A percentile compares a stretch with the other conserved stretches of the same genome.
phyloP scores from a whole-genome alignment of 2,113 vertebrate genomes.

The Zosterops hypoxanthus region DNA sequence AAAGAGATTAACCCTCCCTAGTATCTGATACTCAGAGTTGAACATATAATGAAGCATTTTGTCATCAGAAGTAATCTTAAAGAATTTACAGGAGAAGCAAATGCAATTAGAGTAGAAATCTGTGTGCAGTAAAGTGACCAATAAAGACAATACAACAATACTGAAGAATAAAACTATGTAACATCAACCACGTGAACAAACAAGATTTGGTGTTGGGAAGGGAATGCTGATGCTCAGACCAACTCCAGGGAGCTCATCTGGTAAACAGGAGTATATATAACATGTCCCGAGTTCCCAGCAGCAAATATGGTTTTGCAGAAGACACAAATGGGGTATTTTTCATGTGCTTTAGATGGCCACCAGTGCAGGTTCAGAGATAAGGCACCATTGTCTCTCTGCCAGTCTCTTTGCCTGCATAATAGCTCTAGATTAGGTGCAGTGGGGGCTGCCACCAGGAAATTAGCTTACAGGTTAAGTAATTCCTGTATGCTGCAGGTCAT shows the following conservation, averaged over 20 bases:
- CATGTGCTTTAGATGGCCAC: neutral
- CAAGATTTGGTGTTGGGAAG: neutral
- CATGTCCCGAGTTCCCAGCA: accelerated
- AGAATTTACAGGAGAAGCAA: neutral
- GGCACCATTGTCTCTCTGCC: neutral
- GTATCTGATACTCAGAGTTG: neutral
- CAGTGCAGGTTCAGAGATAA: neutral
- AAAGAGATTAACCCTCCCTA: neutral
- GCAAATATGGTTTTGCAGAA: neutral
- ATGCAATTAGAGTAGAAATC: neutral
- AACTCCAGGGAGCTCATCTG: neutral
- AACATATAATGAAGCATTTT: neutral
- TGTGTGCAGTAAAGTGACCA: neutral
- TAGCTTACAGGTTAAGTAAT: neutral
- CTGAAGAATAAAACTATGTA: neutral
- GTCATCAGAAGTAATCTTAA: neutral
- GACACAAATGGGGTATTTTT: neutral
- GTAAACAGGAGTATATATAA: neutral
- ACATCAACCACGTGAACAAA: neutral
- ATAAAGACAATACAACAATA: neutral
- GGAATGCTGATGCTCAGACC: neutral
- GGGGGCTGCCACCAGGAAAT: neutral
- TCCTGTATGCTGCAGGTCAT: neutral
- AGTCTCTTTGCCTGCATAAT: accelerated
- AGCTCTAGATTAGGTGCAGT: neutral